Percentiles rank a stretch among this genome's conserved stretches.
These are phyloP conservation scores for Brachypodius melanocephalos DNA, from an alignment of 2,113 vertebrate genomes.

Conservation along the genomic window DNA sequence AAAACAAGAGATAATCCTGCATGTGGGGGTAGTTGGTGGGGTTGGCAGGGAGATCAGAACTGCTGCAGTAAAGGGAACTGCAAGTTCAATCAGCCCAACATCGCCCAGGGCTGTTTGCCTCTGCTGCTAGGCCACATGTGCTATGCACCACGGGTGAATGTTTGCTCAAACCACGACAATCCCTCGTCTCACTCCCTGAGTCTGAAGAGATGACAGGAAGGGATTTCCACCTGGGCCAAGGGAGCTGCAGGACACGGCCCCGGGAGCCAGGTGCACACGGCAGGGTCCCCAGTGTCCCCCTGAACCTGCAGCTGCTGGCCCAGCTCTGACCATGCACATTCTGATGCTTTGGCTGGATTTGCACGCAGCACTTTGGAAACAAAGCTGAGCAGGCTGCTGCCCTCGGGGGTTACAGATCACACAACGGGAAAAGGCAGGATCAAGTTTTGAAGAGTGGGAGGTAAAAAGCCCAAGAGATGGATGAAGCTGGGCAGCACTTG, in stretches of 20 bases:
- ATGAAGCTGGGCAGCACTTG: conserved; percentile 1
- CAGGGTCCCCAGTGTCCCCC: neutral
- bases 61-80: neutral
- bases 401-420: neutral
- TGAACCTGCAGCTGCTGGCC: accelerated
- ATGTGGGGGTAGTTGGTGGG: neutral
- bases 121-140: neutral
- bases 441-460: neutral
- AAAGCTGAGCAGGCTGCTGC: neutral
- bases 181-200: neutral
- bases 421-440: neutral
- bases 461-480: neutral
- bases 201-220: neutral
- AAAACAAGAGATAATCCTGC: conserved; percentile 10
- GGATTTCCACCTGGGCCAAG: neutral
- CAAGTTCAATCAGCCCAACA: neutral
- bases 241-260: neutral
- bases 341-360: neutral
- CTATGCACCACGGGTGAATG: neutral
- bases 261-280: accelerated
- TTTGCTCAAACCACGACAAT: neutral
- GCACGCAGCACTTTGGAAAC: accelerated
- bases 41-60: neutral
- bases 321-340: accelerated
- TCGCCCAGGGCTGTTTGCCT: neutral